These are phyloP conservation scores for Nyctibius grandis DNA, from an alignment of 2,797 vertebrate species.

Conservation along the genomic window DNA sequence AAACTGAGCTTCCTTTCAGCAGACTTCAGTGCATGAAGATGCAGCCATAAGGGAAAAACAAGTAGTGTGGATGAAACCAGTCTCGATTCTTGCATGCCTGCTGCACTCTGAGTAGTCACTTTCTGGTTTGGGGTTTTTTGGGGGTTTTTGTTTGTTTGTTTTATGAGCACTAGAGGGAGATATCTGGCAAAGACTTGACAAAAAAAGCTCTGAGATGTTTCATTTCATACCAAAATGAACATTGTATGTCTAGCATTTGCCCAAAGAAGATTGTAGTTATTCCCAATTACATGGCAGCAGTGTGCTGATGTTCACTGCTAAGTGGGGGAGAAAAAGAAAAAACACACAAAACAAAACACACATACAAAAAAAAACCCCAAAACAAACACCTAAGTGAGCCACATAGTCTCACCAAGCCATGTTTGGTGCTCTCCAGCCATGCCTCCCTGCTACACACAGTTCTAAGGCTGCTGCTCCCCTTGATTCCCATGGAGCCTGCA, in stretches of 20 bases:
- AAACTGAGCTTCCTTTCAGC: background rate
- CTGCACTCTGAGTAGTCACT: background rate
- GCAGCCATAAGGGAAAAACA: background rate
- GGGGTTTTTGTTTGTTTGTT: too few relatives aligned
- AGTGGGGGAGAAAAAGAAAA: background rate
- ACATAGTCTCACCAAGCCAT: background rate
- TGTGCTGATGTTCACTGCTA: background rate
- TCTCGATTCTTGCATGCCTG: background rate
- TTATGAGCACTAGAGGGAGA: background rate
- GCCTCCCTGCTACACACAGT: background rate
- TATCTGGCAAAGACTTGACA: background rate
- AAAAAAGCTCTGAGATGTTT: background rate
- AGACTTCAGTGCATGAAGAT: background rate
- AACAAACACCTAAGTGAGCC: background rate
- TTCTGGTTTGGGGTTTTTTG: background rate
- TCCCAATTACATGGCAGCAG: background rate
- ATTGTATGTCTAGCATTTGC: background rate
- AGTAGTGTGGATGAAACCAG: background rate
- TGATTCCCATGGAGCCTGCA: background rate
- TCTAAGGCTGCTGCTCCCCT: background rate
- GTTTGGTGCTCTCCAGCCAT: background rate
- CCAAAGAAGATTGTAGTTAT: background rate
- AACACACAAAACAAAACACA: too few relatives aligned
- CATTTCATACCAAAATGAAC: background rate
- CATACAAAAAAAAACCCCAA: rapidly evolving